These are phyloP conservation scores for Amblyopsis hoosieri DNA, from an alignment of 2,797 vertebrate genomes.

Conservation along the genomic window DNA sequence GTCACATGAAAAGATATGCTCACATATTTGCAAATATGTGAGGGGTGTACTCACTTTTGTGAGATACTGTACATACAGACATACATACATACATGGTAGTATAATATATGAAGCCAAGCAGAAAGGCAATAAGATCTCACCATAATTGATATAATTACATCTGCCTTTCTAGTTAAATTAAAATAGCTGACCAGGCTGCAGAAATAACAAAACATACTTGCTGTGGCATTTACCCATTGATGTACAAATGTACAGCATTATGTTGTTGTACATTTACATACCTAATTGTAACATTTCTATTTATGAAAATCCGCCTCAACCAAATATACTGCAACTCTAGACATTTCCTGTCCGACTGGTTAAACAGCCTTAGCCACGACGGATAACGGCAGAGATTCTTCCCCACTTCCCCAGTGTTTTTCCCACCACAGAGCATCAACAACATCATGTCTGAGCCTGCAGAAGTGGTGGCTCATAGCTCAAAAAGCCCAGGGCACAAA, in stretches of 20 bases:
- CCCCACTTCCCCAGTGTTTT: slow-evolving; percentile 29
- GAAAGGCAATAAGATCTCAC: background rate
- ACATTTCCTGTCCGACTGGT: slow-evolving; percentile 61
- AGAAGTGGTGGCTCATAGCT: slow-evolving; percentile 48
- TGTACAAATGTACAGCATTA: background rate
- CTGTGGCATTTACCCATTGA: slow-evolving; percentile 2
- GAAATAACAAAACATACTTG: too few relatives aligned
- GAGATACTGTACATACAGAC: too few relatives aligned
- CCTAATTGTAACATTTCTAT: slow-evolving; percentile 3
- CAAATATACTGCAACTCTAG: slow-evolving; percentile 16
- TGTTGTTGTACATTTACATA: slow-evolving; percentile 25
- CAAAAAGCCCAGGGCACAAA: slow-evolving; percentile 56
- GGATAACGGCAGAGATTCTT: slow-evolving; percentile 58
- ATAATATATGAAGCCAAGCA: too few relatives aligned
- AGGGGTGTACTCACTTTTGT: too few relatives aligned
- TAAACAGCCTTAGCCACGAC: slow-evolving; percentile 31
- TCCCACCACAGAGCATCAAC: slow-evolving; percentile 57
- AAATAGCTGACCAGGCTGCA: too few relatives aligned
- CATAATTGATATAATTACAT: background rate
- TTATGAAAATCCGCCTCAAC: slow-evolving; percentile 22
- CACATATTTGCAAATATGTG: too few relatives aligned
- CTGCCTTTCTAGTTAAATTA: too few relatives aligned
- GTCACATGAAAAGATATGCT: too few relatives aligned
- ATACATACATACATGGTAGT: too few relatives aligned
- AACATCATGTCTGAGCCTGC: slow-evolving; percentile 65